Evolutionary conservation across 2,888 invertebrate species (phyloP).

Genomic region (Bellardia pandia): DNA sequence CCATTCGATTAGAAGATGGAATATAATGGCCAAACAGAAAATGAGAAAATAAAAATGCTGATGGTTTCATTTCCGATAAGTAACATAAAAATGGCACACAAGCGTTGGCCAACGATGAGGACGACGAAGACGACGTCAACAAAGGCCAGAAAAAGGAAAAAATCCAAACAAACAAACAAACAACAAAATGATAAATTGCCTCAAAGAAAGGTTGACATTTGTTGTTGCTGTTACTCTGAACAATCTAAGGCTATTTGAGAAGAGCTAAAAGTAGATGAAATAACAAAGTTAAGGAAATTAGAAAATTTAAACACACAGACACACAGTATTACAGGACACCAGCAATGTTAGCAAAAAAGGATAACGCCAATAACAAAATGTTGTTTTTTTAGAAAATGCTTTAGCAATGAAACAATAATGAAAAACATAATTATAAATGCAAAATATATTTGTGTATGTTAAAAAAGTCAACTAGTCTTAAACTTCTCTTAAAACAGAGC

Average conservation of each 20-base stretch:
- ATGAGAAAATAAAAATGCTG: constrained; percentile 71
- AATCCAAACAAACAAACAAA: constrained; percentile 36
- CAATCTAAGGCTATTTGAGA: constrained; percentile 39
- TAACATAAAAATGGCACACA: constrained; percentile 69
- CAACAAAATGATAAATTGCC: constrained; percentile 73
- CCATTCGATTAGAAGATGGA: constrained; percentile 67
- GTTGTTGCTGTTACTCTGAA: constrained; percentile 51
- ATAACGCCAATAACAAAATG: constrained; percentile 69
- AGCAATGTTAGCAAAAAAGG: constrained; percentile 53
- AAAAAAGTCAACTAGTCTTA: constrained; percentile 32
- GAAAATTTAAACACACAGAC: constrained; percentile 56
- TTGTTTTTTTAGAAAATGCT: constrained; percentile 57
- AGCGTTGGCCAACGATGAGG: constrained; percentile 50
- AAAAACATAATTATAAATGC: constrained; percentile 72
- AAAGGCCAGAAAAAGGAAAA: constrained; percentile 44
- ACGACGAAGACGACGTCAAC: constrained; percentile 28
- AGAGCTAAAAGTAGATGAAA: constrained; percentile 67
- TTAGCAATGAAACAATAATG: constrained; percentile 40
- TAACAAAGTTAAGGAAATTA: constrained; percentile 74
- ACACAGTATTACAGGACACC: constrained; percentile 12
- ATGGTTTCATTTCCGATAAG: constrained; percentile 74
- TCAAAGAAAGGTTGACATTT: constrained; percentile 73
- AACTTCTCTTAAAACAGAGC: neutral
- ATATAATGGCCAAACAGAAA: constrained; percentile 70
- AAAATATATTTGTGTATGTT: constrained; percentile 49